Percentiles rank a stretch among this genome's conserved stretches.
These are phyloP conservation scores for Lycopodina hypogea DNA, from an alignment of 37 sponge, comb jelly and placozoan species.

Conservation along the genomic window DNA sequence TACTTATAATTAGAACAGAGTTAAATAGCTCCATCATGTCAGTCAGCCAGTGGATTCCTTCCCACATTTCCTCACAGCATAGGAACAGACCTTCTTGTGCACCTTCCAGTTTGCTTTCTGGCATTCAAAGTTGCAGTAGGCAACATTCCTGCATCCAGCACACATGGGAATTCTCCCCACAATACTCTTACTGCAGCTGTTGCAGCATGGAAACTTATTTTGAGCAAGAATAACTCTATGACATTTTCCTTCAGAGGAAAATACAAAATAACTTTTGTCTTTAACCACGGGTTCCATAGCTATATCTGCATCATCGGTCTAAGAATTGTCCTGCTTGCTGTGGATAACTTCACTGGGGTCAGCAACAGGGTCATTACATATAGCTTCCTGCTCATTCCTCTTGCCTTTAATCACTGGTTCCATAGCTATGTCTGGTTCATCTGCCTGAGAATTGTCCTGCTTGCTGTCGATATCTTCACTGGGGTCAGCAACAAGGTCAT, in stretches of 20 bases:
- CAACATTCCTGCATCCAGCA: slow-evolving; percentile 58
- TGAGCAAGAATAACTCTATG: slow-evolving; percentile 12
- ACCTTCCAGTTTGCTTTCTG: slow-evolving; percentile 72
- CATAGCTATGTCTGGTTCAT: background rate
- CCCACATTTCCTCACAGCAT: slow-evolving; percentile 30
- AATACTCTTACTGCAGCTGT: slow-evolving; percentile 40
- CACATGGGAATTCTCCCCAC: slow-evolving; percentile 29
- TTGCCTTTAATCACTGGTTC: too few species aligned
- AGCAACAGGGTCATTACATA: too few species aligned
- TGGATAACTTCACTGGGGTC: too few species aligned
- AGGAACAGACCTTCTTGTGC: slow-evolving; percentile 66
- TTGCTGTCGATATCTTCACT: background rate
- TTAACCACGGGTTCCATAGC: too few species aligned
- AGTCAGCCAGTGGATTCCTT: slow-evolving; percentile 22
- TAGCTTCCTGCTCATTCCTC: too few species aligned
- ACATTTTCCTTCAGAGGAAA: background rate
- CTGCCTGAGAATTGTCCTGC: background rate
- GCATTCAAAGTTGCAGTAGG: slow-evolving; percentile 64
- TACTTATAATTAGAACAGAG: too few species aligned
- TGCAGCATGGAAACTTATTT: slow-evolving; percentile 46
- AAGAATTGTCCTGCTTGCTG: too few species aligned
- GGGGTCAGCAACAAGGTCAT: too few species aligned
- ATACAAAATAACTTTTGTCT: background rate
- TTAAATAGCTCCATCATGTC: too few species aligned
- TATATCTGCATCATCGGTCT: too few species aligned